Conservation (phyloP, 2,113 vertebrate genomes). For the Thamnaconus septentrionalis region DNA sequence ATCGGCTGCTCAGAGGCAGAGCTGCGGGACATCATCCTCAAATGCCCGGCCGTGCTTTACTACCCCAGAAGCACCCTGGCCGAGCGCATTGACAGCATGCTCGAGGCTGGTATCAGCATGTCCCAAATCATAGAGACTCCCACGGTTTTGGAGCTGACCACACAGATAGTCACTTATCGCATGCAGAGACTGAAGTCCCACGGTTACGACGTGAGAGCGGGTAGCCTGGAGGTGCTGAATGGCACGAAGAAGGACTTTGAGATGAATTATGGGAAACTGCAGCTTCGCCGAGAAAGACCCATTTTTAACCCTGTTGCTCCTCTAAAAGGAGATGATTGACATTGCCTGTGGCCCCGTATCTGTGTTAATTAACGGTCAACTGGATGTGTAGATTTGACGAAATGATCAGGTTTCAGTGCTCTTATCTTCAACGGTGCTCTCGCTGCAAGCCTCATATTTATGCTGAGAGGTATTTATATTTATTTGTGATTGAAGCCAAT, state of each 20-base stretch:
- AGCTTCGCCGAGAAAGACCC: conserved; percentile 81
- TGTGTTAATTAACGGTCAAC: background rate
- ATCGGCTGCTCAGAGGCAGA: conserved; percentile 82
- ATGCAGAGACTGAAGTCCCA: conserved; percentile 79
- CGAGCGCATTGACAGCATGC: conserved; percentile 80
- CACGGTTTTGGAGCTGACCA: conserved; percentile 85
- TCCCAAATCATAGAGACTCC: conserved; percentile 82
- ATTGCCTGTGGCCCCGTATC: background rate
- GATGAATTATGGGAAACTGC: conserved; percentile 79
- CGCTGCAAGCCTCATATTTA: background rate
- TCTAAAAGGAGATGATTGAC: conserved; percentile 74
- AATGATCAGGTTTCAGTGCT: conserved; percentile 4
- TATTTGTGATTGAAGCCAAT: too few species aligned
- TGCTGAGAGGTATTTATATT: too few species aligned
- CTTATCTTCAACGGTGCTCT: background rate
- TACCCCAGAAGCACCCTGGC: conserved; percentile 80
- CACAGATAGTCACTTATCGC: conserved; percentile 86
- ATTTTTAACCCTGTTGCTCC: conserved; percentile 93
- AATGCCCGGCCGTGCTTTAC: conserved; percentile 87
- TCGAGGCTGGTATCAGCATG: conserved; percentile 81
- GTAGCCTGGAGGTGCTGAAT: conserved; percentile 79
- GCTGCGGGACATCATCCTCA: conserved; percentile 79
- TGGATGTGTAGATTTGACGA: background rate
- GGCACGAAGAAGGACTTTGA: conserved; percentile 96
- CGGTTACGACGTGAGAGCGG: conserved; percentile 78